Evolutionary conservation across 2,113 vertebrate genomes (phyloP).

Genomic region (Seriola rivoliana): DNA sequence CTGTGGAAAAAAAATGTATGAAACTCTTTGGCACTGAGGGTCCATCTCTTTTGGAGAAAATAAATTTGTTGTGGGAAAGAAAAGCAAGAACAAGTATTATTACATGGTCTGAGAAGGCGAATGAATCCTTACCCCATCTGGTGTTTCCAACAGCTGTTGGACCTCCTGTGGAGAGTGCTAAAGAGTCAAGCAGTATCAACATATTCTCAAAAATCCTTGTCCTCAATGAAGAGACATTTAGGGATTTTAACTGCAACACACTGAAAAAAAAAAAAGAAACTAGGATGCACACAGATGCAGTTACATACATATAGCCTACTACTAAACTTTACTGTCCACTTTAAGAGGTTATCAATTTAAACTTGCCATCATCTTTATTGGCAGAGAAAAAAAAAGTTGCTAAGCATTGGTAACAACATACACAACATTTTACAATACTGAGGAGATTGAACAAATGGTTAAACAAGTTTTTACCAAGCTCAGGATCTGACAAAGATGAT

Average conservation of each 20-base stretch:
- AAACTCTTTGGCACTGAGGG: conserved; percentile 31
- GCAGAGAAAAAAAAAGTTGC: not conserved
- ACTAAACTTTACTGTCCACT: too few species aligned
- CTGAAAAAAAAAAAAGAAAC: conserved; percentile 19
- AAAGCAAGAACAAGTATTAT: conserved; percentile 29
- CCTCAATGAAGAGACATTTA: conserved; percentile 14
- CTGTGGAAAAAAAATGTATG: conserved; percentile 24
- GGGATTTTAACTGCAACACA: conserved; percentile 29
- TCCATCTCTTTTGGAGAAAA: conserved; percentile 44
- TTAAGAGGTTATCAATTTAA: not conserved
- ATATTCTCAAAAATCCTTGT: conserved; percentile 37
- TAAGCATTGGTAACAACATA: too few species aligned
- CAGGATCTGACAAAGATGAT: not conserved
- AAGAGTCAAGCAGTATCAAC: conserved; percentile 41
- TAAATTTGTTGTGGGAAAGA: conserved; percentile 42
- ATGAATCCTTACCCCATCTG: conserved; percentile 61
- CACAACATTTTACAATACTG: not conserved
- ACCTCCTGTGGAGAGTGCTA: conserved; percentile 52
- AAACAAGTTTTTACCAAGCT: not conserved
- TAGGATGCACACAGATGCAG: conserved; percentile 15
- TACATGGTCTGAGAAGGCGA: conserved; percentile 33
- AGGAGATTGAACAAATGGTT: not conserved
- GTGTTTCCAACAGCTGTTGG: conserved; percentile 76
- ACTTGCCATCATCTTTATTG: not conserved
- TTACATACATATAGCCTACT: not conserved